These are phyloP conservation scores for Saxidomus purpurata DNA, from an alignment of 1,140 invertebrate genomes.

Conservation along the genomic window DNA sequence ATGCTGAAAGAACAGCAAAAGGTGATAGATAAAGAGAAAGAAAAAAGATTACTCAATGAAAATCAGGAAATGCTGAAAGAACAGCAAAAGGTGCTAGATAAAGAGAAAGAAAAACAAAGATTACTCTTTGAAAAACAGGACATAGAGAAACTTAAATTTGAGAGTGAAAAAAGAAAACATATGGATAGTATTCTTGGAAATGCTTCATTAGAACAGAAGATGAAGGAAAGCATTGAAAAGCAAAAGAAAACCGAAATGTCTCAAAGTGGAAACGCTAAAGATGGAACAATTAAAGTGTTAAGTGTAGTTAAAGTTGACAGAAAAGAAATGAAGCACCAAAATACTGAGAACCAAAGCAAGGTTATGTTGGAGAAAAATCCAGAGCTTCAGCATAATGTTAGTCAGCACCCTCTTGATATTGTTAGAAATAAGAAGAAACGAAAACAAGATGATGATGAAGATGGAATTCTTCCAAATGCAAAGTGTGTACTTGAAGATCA, in stretches of 20 bases:
- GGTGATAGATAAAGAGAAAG: neutral
- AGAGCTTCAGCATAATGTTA: too few relatives aligned
- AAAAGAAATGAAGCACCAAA: neutral
- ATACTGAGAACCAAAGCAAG: neutral
- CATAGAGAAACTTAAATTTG: neutral
- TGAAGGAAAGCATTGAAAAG: constrained; percentile 17
- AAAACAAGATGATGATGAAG: constrained; percentile 18
- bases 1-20: neutral
- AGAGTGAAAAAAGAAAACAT: neutral
- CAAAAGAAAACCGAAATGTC: constrained; percentile 9
- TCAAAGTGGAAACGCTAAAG: neutral
- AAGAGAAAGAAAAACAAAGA: neutral
- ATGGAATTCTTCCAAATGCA: neutral
- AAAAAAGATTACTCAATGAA: neutral
- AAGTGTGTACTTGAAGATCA: neutral
- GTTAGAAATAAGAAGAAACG: constrained; percentile 13
- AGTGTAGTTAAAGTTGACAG: neutral
- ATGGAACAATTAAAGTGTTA: neutral
- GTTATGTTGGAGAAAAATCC: neutral
- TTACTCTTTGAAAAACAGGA: neutral
- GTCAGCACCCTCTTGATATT: too few relatives aligned
- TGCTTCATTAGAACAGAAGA: neutral
- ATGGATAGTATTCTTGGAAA: constrained; percentile 6
- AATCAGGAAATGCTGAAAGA: neutral
- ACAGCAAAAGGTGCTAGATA: neutral